Evolutionary conservation across 2,113 vertebrate genomes (phyloP), one percentile per base, ranked within the genome.

Genomic region (Burhinus oedicnemus): DNA sequence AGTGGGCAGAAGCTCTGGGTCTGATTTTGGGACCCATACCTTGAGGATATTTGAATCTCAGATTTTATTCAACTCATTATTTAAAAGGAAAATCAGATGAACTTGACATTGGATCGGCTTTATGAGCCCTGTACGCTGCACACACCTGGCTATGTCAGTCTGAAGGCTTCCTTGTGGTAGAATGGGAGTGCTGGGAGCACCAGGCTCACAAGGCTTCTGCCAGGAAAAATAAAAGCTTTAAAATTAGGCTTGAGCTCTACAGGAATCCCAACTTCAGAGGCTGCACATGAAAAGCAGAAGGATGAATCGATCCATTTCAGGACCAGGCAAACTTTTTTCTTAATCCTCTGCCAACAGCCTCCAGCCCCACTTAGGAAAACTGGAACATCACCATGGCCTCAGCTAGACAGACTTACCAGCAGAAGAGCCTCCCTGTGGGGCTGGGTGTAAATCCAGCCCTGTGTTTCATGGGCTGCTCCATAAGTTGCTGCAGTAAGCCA

Each of bases 71-170:
- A 80, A 9, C 40, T 51, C n/a, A 29, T 77, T 49, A 87, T 87
- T 87, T 89, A 65, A 82, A 85, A 96, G 83, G 75, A 68, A 93
- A 92, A 96, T 88, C n/a, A 68, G 47, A 32, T 36, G 47, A 76
- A 20, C 14, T 57, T 62, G 72, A 71, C 20, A 23, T 6, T 83
- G 58, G 38, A 79, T 83, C 2, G 6, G 23, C 42, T 89, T 66
- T 76, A 12, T 26, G 36, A 87, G 52, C 77, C 42, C 58, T 87
- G 82, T 25, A 65, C 60, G 65, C 49, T 51, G 42, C 72, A 26
- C n/a, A 44, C 86, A 92, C 61, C 71, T 87, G 82, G 54, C 51
- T 55, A 1, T 58, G 83, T 49, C 55, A 42, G 68, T 68, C 83
- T 65, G 75, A 72, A 78, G 65, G 44, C 7, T 89, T 74, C 65